Evolutionary conservation across 2,113 vertebrate genomes (phyloP), one percentile per base, ranked within the genome.

Genomic region (Centropristis striata): DNA sequence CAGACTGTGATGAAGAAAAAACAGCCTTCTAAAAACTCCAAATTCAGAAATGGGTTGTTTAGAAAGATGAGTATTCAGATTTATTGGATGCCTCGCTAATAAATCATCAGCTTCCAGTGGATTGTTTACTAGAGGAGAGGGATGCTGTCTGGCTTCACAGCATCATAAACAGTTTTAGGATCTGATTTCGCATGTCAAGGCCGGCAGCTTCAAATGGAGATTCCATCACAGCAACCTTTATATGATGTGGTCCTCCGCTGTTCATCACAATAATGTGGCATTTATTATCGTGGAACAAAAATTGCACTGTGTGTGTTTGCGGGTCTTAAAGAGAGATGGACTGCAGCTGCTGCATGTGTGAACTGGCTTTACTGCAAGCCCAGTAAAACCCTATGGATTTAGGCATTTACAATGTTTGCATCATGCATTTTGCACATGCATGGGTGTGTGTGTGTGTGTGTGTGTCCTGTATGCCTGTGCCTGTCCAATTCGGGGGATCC

Each of bases 231-330:
- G 71, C 65, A 63, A 68, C 81, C 74, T 92, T 89, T 91, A 86
- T 71, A 61, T 64, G 88, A 61, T 25, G 68, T 12, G 67, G 25
- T 67, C 32, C 77, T 75, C 70, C 16, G 66, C 83, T 70, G 44
- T 92, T 80, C 83, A 88, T 92, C 91, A 93, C 80, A 67, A 57
- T 84, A 85, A 88, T 87, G 87, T 90, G 80, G 63, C 88, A 79
- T 92, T 90, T 92, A 89, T 88, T 79, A 83, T 81, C 44, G 3
- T 8, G 49, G 28, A 4, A 70, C 60, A 7, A 42, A 85, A 83
- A 84, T 78, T 41, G 63, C 58, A 23, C 10, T 42, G 18, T 49
- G 53, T 71, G 32, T 69, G 61, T 70, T 27, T 55, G 37, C 27
- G 67, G 50, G 55, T 71, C 1, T 51, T 36, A 58, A 49, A 54